phyloP scores from a whole-genome alignment of 2,113 vertebrate genomes.

The Rousettus leschenaultii region DNA sequence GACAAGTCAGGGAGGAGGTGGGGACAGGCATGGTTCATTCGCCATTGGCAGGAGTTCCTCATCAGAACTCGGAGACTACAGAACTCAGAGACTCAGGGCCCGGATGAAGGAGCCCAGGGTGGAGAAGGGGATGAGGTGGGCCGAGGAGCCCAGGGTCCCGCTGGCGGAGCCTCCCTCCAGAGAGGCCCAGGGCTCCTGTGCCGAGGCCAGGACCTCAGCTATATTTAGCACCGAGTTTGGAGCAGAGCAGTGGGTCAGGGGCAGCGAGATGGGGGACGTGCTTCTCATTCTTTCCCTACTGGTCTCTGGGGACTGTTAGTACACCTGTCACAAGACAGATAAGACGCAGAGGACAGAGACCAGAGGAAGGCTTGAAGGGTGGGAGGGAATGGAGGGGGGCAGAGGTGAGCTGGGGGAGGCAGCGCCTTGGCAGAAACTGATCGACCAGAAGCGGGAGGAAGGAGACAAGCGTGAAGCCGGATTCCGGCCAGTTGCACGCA shows the following conservation, averaged over 20 bases:
- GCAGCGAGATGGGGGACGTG: background rate
- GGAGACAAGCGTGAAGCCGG: background rate
- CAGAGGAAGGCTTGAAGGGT: background rate
- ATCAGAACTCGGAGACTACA: background rate
- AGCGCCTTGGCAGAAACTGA: background rate
- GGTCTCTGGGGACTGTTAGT: constrained; percentile 30
- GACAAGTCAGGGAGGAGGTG: background rate
- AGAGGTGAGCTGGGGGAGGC: background rate
- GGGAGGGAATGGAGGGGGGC: background rate
- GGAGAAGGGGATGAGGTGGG: background rate
- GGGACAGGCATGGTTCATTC: background rate
- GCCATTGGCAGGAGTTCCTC: background rate
- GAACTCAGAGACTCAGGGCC: background rate
- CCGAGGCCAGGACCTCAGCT: background rate
- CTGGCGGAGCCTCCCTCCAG: background rate
- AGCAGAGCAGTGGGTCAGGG: background rate
- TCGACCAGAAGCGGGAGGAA: background rate
- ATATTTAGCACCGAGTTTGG: constrained; percentile 48
- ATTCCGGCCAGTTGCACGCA: rapidly evolving
- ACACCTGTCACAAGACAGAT: constrained; percentile 69
- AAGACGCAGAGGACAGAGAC: constrained; percentile 12
- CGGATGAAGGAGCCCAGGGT: background rate
- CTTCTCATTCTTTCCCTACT: constrained; percentile 50
- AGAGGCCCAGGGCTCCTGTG: background rate
- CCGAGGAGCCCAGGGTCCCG: background rate